Evolutionary conservation across 2,113 vertebrate species (phyloP).

Genomic region (Mola mola): DNA sequence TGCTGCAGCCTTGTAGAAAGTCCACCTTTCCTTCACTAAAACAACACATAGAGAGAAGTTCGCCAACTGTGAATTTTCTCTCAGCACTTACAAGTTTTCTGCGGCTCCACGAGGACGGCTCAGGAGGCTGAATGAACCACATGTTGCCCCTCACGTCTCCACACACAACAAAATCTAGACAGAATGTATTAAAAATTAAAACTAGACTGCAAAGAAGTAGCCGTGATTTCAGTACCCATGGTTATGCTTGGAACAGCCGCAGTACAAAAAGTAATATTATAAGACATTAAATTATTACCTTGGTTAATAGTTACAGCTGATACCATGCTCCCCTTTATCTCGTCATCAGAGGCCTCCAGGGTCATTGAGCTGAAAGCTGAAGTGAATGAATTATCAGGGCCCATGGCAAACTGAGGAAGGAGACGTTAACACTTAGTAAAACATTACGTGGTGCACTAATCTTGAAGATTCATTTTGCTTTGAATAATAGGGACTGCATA

Average conservation of each 20-base stretch:
- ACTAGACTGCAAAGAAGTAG: not conserved
- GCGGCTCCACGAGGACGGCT: constrained; percentile 50
- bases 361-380: not conserved
- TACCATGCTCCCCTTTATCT: constrained; percentile 8
- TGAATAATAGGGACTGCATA: not conserved
- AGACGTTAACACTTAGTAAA: not conserved
- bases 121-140: constrained; percentile 70
- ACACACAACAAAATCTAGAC: constrained; percentile 77
- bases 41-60: not conserved
- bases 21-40: no score
- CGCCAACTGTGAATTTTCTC: not conserved
- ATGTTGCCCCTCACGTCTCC: constrained; percentile 79
- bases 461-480: not conserved
- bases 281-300: constrained; percentile 15
- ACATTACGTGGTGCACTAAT: not conserved
- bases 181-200: not conserved
- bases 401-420: constrained; percentile 58
- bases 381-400: fast-evolving
- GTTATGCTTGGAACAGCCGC: no score
- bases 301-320: constrained; percentile 64
- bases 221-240: not conserved
- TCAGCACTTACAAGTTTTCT: constrained; percentile 70
- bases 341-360: not conserved
- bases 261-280: not conserved
- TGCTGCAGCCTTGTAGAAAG: not conserved